Conservation (phyloP, 92 coral and sea anemone genomes). For the Paramuricea clavata region DNA sequence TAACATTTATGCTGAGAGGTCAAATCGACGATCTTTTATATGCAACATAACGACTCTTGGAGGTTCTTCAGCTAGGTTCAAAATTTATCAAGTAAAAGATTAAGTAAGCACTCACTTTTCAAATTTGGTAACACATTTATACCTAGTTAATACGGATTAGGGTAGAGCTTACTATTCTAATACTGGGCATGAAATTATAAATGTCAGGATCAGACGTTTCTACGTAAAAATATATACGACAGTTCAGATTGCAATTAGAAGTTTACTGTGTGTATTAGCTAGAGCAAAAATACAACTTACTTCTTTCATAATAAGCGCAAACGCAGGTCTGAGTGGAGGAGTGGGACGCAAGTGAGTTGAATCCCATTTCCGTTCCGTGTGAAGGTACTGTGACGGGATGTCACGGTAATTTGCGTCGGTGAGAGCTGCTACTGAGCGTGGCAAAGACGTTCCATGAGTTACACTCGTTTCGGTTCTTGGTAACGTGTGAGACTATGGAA, state of each 20-base stretch:
- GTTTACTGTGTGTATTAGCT: neutral
- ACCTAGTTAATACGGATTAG: no score
- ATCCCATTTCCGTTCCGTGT: constrained; percentile 86
- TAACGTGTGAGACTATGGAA: constrained; percentile 45
- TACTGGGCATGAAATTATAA: no score
- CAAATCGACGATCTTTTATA: no score
- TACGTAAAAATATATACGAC: no score
- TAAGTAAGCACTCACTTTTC: no score
- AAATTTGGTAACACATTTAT: no score
- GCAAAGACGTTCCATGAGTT: constrained; percentile 75
- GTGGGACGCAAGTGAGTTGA: constrained; percentile 94
- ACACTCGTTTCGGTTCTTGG: constrained; percentile 53
- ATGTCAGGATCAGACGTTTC: no score
- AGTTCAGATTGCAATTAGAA: no score
- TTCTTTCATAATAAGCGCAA: constrained; percentile 97
- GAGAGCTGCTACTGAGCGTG: constrained; percentile 79
- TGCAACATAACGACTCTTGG: no score
- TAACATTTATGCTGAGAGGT: no score
- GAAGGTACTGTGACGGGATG: constrained; percentile 83
- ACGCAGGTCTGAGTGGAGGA: constrained; percentile 94
- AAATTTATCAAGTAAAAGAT: no score
- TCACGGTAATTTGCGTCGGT: constrained; percentile 85
- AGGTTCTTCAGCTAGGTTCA: neutral
- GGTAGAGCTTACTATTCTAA: no score
- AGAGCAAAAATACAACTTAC: constrained; percentile 29